Evolutionary conservation across 2,113 vertebrate genomes (phyloP).

Genomic region (Boulengeromyrus knoepffleri): DNA sequence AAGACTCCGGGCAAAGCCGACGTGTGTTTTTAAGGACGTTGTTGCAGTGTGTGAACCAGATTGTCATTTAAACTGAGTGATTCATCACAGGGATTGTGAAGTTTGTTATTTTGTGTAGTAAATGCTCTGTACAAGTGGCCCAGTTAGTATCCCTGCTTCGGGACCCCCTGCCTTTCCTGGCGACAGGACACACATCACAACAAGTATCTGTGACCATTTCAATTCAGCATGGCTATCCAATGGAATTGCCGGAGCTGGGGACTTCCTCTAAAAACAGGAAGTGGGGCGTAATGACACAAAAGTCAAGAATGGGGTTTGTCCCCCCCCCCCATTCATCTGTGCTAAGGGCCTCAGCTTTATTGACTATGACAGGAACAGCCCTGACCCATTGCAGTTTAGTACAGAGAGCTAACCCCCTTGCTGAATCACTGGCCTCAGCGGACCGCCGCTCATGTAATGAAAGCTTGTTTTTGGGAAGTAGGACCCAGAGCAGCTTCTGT

Average conservation of each 20-base stretch:
- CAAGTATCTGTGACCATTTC: slow-evolving; percentile 51
- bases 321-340: slow-evolving; percentile 1
- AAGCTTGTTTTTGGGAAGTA: slow-evolving; percentile 36
- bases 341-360: slow-evolving; percentile 28
- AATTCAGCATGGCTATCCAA: slow-evolving; percentile 25
- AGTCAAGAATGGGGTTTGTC: background rate
- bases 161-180: slow-evolving; percentile 49
- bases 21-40: slow-evolving; percentile 12
- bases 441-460: slow-evolving; percentile 34
- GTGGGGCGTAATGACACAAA: background rate
- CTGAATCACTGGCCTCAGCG: slow-evolving; percentile 28
- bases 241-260: background rate
- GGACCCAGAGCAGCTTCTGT: slow-evolving; percentile 29
- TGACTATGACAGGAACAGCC: slow-evolving; percentile 29
- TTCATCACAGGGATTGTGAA: slow-evolving; percentile 37
- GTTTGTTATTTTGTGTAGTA: slow-evolving; percentile 65
- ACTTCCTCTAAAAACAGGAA: background rate
- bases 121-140: slow-evolving; percentile 64
- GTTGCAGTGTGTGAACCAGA: slow-evolving; percentile 48
- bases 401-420: slow-evolving; percentile 21
- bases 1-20: slow-evolving; percentile 24
- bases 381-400: slow-evolving; percentile 23
- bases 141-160: slow-evolving; percentile 52
- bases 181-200: slow-evolving; percentile 48
- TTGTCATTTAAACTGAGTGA: slow-evolving; percentile 27